Conservation (phyloP, 2,888 invertebrate species). For the Nomada flava region DNA sequence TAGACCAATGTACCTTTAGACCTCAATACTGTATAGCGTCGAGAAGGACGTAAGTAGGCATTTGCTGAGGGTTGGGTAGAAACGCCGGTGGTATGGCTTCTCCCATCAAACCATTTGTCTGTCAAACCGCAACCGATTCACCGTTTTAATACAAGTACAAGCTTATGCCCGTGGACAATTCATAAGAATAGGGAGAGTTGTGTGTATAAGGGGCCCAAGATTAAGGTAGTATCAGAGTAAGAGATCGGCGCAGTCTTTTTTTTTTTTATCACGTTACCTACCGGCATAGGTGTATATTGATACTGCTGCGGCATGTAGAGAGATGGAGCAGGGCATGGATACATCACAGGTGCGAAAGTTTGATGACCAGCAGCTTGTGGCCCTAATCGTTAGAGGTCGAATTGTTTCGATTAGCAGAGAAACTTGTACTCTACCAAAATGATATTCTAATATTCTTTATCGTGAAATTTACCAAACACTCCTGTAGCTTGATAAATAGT, state of each 20-base stretch:
- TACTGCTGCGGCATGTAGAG: slow-evolving; percentile 84
- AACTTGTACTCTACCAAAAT: not conserved
- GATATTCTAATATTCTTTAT: not conserved
- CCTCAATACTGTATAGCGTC: slow-evolving; percentile 88
- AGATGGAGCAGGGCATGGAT: slow-evolving; percentile 83
- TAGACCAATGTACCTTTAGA: slow-evolving; percentile 84
- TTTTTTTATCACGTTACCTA: slow-evolving; percentile 73
- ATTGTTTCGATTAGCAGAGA: slow-evolving; percentile 18
- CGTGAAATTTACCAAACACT: slow-evolving; percentile 79
- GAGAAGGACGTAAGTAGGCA: slow-evolving; percentile 87
- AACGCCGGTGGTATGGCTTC: slow-evolving; percentile 85
- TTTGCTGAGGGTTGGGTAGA: slow-evolving; percentile 86
- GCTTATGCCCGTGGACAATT: slow-evolving; percentile 59
- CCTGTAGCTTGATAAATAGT: slow-evolving; percentile 82
- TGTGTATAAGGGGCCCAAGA: slow-evolving; percentile 48
- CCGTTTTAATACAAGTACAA: slow-evolving; percentile 69
- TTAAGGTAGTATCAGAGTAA: slow-evolving; percentile 51
- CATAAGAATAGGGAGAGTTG: slow-evolving; percentile 50
- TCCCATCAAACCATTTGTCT: slow-evolving; percentile 84
- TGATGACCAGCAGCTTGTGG: slow-evolving; percentile 83
- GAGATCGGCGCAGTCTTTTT: slow-evolving; percentile 4
- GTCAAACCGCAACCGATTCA: slow-evolving; percentile 83
- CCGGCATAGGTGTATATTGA: slow-evolving; percentile 84
- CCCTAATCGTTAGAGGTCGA: slow-evolving; percentile 66
- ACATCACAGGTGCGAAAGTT: slow-evolving; percentile 82